Conservation (phyloP, 2,797 vertebrate species). For the Valencia hispanica region DNA sequence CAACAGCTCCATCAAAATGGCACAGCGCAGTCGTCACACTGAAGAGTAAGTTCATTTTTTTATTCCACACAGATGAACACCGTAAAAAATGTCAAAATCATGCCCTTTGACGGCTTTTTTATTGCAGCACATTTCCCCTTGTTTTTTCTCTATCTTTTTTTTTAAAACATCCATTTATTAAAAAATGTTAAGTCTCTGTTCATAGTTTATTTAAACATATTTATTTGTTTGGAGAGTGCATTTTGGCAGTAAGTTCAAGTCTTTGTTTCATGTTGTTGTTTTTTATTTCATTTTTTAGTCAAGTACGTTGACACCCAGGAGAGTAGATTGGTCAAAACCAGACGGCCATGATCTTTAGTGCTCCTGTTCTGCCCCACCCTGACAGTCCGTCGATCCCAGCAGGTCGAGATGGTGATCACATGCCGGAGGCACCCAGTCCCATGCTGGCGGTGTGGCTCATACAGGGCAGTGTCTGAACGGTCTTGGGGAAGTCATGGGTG, state of each 20-base stretch:
- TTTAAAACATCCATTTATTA: conserved; percentile 62
- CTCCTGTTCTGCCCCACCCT: conserved; percentile 70
- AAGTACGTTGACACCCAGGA: conserved; percentile 55
- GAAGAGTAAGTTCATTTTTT: conserved; percentile 54
- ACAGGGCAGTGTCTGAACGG: conserved; percentile 97
- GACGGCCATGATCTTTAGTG: conserved; percentile 74
- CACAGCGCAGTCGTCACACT: conserved; percentile 75
- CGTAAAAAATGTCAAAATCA: conserved; percentile 70
- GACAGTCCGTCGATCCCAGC: conserved; percentile 54
- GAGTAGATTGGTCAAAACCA: conserved; percentile 74
- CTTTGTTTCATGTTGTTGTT: conserved; percentile 1
- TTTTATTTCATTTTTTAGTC: conserved; percentile 36
- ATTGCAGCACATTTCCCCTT: conserved; percentile 79
- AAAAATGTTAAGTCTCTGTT: conserved; percentile 65
- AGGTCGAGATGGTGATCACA: conserved; percentile 81
- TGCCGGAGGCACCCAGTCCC: conserved; percentile 96
- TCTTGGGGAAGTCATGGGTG: conserved; percentile 97
- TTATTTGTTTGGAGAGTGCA: conserved; percentile 70
- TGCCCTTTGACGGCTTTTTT: conserved; percentile 71
- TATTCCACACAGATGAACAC: conserved; percentile 62
- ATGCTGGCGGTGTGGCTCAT: conserved; percentile 98
- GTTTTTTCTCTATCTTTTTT: conserved; percentile 46
- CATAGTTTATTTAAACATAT: conserved; percentile 55
- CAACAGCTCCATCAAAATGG: conserved; percentile 77
- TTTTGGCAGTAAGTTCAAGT: conserved; percentile 78